These are phyloP conservation scores for Lipophrys pholis DNA, from an alignment of 2,113 vertebrate species.

Conservation along the genomic window DNA sequence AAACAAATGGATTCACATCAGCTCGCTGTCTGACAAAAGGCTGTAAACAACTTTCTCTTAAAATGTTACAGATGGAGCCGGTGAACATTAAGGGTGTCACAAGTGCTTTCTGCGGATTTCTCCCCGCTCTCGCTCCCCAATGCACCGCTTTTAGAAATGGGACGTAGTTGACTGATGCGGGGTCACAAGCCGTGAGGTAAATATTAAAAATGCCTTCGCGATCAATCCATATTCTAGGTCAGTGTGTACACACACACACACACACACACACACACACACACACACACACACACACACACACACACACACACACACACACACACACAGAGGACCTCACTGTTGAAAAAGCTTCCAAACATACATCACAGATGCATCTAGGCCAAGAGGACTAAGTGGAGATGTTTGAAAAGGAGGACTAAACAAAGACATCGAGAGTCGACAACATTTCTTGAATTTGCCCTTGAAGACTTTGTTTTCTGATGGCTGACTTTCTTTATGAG, in stretches of 20 bases:
- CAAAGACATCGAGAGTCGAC: conserved; percentile 60
- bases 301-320: conserved; percentile 1
- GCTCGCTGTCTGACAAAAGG: conserved; percentile 30
- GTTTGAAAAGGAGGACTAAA: conserved; percentile 65
- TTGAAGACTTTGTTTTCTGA: conserved; percentile 68
- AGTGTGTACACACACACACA: background rate
- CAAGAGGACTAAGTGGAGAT: conserved; percentile 64
- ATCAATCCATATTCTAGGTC: conserved; percentile 39
- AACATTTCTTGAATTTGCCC: conserved; percentile 48
- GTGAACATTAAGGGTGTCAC: background rate
- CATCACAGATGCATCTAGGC: conserved; percentile 65
- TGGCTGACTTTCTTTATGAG: conserved; percentile 31
- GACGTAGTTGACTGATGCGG: conserved; percentile 64
- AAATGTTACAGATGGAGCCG: background rate
- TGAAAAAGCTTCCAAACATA: conserved; percentile 57
- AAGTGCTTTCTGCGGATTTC: background rate
- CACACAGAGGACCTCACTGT: conserved; percentile 23
- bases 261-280: background rate
- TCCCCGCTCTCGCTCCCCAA: conserved; percentile 12
- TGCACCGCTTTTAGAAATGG: conserved; percentile 47
- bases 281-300: conserved; percentile 1
- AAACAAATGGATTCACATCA: conserved; percentile 51
- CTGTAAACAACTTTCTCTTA: conserved; percentile 10
- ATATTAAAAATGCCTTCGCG: conserved; percentile 43
- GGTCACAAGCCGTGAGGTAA: conserved; percentile 34